Percentiles rank a stretch among this genome's conserved stretches.
phyloP scores from a whole-genome alignment of 2,888 invertebrate species.

The Trissoscelio sp. region DNA sequence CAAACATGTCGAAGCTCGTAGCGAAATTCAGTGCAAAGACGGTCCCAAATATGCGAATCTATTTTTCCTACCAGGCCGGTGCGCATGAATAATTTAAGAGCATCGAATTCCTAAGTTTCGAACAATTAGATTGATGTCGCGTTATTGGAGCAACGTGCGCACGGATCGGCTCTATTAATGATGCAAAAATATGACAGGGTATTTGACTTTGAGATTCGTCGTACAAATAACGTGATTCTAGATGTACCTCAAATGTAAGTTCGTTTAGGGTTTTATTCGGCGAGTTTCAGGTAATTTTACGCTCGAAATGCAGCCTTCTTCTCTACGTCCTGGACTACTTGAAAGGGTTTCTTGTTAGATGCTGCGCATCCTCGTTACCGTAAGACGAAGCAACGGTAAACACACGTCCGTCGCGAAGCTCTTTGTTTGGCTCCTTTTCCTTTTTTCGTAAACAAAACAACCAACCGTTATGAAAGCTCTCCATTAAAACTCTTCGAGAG shows the following conservation, averaged over 20 bases:
- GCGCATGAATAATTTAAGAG: conserved; percentile 11
- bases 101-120: background rate
- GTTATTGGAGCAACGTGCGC: conserved; percentile 2
- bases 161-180: background rate
- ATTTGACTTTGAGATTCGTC: conserved; percentile 17
- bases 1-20: background rate
- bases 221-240: background rate
- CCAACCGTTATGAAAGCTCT: background rate
- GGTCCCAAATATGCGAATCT: background rate
- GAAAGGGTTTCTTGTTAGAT: conserved; percentile 69
- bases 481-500: background rate
- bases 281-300: conserved; percentile 48
- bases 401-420: background rate
- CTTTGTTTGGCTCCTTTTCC: background rate
- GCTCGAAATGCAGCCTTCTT: conserved; percentile 18
- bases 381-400: conserved; percentile 66
- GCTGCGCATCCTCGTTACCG: conserved; percentile 70
- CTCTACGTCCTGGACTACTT: conserved; percentile 2
- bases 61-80: conserved; percentile 8
- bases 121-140: conserved; percentile 23
- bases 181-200: conserved; percentile 9
- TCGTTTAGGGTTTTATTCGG: background rate
- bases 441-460: background rate
- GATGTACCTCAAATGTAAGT: background rate
- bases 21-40: background rate